Percentiles rank a stretch among this genome's conserved stretches.
phyloP scores from a whole-genome alignment of 2,888 invertebrate species.

The Stenodema calcarata region DNA sequence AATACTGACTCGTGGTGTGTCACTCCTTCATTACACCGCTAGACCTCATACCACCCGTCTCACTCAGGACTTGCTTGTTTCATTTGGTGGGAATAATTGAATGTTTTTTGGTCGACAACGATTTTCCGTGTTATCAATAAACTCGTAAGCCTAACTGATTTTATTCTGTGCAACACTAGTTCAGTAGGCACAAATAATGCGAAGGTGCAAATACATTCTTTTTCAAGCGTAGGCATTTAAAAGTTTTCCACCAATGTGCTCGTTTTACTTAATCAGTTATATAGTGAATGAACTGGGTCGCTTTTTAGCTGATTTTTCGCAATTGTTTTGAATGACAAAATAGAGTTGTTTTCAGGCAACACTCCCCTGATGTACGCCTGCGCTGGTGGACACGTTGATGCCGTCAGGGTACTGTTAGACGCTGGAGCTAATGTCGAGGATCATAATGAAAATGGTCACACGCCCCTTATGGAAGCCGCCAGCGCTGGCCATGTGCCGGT shows the following conservation, averaged over 20 bases:
- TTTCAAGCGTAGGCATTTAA: no score
- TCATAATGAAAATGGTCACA: conserved; percentile 99
- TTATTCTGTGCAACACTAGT: neutral
- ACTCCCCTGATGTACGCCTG: conserved; percentile 97
- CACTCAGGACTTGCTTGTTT: no score
- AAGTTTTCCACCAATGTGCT: no score
- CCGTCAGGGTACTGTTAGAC: conserved; percentile 86
- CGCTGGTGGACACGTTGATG: conserved; percentile 92
- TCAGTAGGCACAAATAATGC: neutral
- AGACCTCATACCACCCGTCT: no score
- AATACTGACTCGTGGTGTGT: no score
- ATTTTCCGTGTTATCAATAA: no score
- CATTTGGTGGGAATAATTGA: no score
- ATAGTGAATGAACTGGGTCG: neutral
- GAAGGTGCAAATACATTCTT: neutral
- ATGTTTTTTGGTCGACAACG: no score
- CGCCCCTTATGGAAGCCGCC: conserved; percentile 98
- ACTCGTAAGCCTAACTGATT: no score
- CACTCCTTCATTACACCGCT: no score
- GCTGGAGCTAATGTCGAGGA: conserved; percentile 95
- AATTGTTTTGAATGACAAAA: neutral
- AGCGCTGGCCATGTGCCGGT: conserved; percentile 93
- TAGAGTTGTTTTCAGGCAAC: conserved; percentile 69
- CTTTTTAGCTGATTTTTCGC: neutral
- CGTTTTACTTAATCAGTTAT: no score